Conservation (phyloP, 2,888 invertebrate genomes). For the Alitta virens region DNA sequence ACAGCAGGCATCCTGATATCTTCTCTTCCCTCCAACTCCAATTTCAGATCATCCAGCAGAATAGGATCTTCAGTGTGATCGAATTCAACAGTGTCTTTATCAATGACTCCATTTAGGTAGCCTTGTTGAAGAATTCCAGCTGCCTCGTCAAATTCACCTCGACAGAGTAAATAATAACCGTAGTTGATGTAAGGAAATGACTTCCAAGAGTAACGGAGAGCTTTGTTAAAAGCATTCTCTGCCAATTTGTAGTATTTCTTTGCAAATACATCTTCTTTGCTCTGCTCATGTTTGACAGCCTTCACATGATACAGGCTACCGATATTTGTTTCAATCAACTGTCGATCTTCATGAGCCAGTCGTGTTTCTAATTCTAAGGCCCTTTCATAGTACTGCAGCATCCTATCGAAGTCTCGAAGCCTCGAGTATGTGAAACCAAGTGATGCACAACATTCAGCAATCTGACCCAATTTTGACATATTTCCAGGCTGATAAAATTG, state of each 20-base stretch:
- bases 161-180: constrained; percentile 24
- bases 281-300: constrained; percentile 16
- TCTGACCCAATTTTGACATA: constrained; percentile 13
- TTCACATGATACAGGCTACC: constrained; percentile 28
- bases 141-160: constrained; percentile 15
- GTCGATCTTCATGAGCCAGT: constrained; percentile 20
- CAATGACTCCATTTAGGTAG: constrained; percentile 27
- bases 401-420: constrained; percentile 24
- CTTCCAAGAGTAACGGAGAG: constrained; percentile 27
- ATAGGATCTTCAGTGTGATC: constrained; percentile 29
- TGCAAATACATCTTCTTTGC: constrained; percentile 9
- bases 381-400: constrained; percentile 25
- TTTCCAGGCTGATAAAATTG: constrained; percentile 10
- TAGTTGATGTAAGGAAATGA: constrained; percentile 29
- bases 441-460: constrained; percentile 26
- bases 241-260: constrained; percentile 15
- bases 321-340: constrained; percentile 26
- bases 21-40: constrained; percentile 22
- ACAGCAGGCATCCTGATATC: constrained; percentile 24
- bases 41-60: constrained; percentile 20
- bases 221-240: constrained; percentile 21
- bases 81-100: constrained; percentile 29
- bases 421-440: constrained; percentile 24
- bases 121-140: constrained; percentile 21
- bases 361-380: constrained; percentile 19